Base-by-base conservation (phyloP, 2,888 invertebrate genomes). In the Agrotis ipsilon region DNA sequence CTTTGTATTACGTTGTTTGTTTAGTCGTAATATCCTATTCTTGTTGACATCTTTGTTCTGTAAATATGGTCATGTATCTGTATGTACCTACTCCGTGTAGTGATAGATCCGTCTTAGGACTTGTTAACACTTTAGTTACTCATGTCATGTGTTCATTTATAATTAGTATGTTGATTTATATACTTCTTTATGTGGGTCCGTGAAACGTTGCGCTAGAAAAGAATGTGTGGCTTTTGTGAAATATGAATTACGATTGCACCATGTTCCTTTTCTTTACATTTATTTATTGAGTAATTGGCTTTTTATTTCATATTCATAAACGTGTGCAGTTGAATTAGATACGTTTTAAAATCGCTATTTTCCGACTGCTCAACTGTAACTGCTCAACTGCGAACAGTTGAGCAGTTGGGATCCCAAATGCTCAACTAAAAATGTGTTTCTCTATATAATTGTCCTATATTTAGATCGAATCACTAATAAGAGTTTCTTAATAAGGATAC, bases 31-130 rank as follows among this genome's bases (percentile, higher is more conserved):
- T 39, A 60, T 58, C 24, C 51, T 66, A 18, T 43, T 43, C 11
- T 11, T 63, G 19, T 48, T 52, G 7, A 21, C 49, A 39, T 60
- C 72, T 82, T 82, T 82, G 79, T 72, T 82, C 48, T 67, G 21
- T 51, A 21, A 78, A 57, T 54, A 78, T 66, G 78, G 82, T 21
- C 63, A 19, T 57, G 48, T 55, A 48, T 18, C 13, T 27, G 45
- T 60, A 19, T 57, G 48, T 55, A 48, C 16, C 13, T 27, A 48
- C 18, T 39, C 18, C 49, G 24, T 24, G 11, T 43, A 9, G 14
- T 45, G 55, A 24, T 13, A 58, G 19, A 62, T 75, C 68, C 43
- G 59, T 59, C 48, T 43, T 46, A 63, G n/a, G 16, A 55, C 7
- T 39, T 46, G 45, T 32, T 39, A 39, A 11, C 39, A 39, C 9